Evolutionary conservation across 2,113 vertebrate species (phyloP).

Genomic region (Ahaetulla prasina): DNA sequence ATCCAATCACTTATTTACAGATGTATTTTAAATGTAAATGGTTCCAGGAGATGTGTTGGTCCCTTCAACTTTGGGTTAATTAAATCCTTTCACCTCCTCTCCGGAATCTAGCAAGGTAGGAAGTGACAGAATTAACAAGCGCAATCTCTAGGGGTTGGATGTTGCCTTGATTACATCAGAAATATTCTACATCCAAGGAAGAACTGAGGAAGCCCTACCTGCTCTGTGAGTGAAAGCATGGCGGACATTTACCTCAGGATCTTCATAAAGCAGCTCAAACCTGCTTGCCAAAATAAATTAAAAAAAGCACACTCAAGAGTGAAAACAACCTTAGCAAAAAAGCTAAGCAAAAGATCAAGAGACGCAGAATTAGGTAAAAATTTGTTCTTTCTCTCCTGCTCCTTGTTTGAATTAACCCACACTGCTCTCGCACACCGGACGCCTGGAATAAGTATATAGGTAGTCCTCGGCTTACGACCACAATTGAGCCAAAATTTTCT

Average conservation of each 20-base stretch:
- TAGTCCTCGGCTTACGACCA: no score
- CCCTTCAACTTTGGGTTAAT: conserved; percentile 66
- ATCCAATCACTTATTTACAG: conserved; percentile 40
- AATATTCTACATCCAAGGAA: conserved; percentile 59
- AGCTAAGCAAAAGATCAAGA: conserved; percentile 67
- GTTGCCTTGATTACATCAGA: conserved; percentile 68
- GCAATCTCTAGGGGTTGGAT: conserved; percentile 57
- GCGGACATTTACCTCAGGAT: conserved; percentile 61
- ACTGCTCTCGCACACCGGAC: neutral
- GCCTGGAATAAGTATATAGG: neutral
- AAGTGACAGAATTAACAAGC: conserved; percentile 67
- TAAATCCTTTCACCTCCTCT: conserved; percentile 60
- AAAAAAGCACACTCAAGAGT: conserved; percentile 67
- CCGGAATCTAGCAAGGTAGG: conserved; percentile 60
- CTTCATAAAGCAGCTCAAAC: conserved; percentile 68
- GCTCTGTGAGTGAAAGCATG: conserved; percentile 54
- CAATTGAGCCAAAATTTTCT: no score
- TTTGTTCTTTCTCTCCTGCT: conserved; percentile 15
- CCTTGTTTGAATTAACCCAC: conserved; percentile 36
- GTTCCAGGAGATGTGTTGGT: conserved; percentile 43
- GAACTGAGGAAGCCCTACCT: conserved; percentile 66
- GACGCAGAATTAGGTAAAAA: conserved; percentile 54
- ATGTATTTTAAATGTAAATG: conserved; percentile 61
- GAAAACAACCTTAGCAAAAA: conserved; percentile 72
- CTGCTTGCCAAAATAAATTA: conserved; percentile 42